Evolutionary conservation across 2,797 vertebrate species (phyloP).

Genomic region (Iguana delicatissima): DNA sequence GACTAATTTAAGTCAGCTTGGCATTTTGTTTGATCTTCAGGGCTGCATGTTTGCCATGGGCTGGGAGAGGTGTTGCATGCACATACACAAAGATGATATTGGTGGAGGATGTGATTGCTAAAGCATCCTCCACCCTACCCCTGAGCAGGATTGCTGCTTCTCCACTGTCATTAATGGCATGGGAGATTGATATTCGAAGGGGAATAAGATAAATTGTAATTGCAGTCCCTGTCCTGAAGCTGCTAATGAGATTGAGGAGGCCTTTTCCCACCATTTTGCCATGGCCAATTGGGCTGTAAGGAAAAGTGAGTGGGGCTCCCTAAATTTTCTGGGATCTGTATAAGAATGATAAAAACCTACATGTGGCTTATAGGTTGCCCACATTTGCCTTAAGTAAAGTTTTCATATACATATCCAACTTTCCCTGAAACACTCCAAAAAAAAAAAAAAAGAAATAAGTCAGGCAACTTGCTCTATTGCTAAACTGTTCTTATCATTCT

Average conservation of each 20-base stretch:
- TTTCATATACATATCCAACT: background rate
- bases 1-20: background rate
- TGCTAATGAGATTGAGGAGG: background rate
- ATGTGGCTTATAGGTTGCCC: background rate
- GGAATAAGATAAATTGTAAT: background rate
- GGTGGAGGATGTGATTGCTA: background rate
- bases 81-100: background rate
- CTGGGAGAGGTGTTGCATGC: background rate
- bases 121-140: background rate
- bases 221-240: background rate
- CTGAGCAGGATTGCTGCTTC: background rate
- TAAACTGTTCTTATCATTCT: constrained; percentile 11
- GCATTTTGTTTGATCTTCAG: background rate
- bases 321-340: background rate
- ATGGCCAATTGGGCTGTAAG: background rate
- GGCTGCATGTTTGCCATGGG: background rate
- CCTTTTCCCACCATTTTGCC: background rate
- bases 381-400: background rate
- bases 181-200: background rate
- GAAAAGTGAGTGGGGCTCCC: background rate
- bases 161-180: background rate
- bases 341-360: background rate
- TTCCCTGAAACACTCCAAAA: background rate
- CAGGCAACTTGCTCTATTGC: constrained; percentile 9
- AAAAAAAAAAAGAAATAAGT: background rate